Evolutionary conservation across 2,888 invertebrate genomes (phyloP).

Genomic region (Tiliacea aurago): DNA sequence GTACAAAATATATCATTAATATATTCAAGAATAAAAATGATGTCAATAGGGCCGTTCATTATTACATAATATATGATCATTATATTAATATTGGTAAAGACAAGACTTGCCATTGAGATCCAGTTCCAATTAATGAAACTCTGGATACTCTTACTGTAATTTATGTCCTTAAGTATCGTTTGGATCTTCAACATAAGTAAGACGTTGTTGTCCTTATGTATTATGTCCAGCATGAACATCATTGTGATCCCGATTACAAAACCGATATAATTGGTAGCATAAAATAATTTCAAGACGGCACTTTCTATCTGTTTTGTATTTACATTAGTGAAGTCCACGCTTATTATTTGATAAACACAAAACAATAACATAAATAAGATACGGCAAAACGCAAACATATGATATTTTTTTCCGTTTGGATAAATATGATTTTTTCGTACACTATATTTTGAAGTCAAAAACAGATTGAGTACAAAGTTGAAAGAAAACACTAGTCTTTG

Average conservation of each 20-base stretch:
- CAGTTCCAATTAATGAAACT: conserved; percentile 43
- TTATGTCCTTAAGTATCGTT: conserved; percentile 23
- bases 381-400: background rate
- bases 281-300: background rate
- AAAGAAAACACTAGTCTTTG: background rate
- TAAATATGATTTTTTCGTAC: background rate
- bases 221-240: background rate
- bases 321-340: background rate
- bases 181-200: conserved; percentile 49
- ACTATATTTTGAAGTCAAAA: background rate
- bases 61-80: background rate
- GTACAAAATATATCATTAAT: background rate
- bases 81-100: background rate
- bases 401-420: background rate
- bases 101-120: conserved; percentile 7
- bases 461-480: background rate
- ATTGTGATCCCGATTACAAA: background rate
- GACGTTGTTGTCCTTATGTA: conserved; percentile 3
- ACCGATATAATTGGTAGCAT: background rate
- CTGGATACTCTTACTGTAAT: conserved; percentile 8
- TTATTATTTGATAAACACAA: background rate
- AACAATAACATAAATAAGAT: background rate
- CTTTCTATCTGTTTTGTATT: background rate
- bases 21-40: background rate
- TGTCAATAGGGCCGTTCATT: background rate